Percentiles rank a stretch among this genome's conserved stretches.
Conservation (phyloP, 2,797 vertebrate genomes). For the Salarias fasciatus region DNA sequence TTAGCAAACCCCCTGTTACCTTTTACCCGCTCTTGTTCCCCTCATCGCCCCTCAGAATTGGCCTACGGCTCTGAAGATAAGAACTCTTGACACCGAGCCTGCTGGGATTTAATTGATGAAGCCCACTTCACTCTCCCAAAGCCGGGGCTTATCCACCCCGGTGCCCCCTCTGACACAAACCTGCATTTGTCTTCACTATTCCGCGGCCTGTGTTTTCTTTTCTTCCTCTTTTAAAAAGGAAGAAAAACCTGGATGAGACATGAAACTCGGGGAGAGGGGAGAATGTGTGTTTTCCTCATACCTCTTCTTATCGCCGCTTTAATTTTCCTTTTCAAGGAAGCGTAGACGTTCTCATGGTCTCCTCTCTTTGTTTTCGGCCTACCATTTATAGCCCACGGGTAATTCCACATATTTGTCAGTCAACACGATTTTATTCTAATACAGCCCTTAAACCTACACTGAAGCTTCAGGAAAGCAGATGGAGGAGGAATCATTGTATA, state of each 20-base stretch:
- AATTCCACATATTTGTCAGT: conserved; percentile 46
- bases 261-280: conserved; percentile 6
- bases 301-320: conserved; percentile 22
- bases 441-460: conserved; percentile 29
- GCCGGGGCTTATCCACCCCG: conserved; percentile 52
- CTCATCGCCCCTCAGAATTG: conserved; percentile 50
- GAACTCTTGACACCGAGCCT: conserved; percentile 70
- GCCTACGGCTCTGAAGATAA: conserved; percentile 72
- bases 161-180: conserved; percentile 61
- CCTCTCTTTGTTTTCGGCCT: conserved; percentile 18
- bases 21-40: conserved; percentile 40
- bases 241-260: conserved; percentile 29
- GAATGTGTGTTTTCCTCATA: conserved; percentile 33
- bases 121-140: conserved; percentile 58
- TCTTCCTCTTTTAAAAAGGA: conserved; percentile 55
- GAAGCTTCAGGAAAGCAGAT: conserved; percentile 41
- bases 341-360: conserved; percentile 39
- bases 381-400: conserved; percentile 16
- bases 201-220: conserved; percentile 55
- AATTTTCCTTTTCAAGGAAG: conserved; percentile 34
- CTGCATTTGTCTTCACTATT: conserved; percentile 56
- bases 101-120: conserved; percentile 73
- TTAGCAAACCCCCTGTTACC: conserved; percentile 12
- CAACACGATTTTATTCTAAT: conserved; percentile 49
- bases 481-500: conserved; percentile 4